A percentile compares a stretch with the other conserved stretches of the same genome.
Conservation (phyloP, 2,113 vertebrate genomes). For the Seriola rivoliana region DNA sequence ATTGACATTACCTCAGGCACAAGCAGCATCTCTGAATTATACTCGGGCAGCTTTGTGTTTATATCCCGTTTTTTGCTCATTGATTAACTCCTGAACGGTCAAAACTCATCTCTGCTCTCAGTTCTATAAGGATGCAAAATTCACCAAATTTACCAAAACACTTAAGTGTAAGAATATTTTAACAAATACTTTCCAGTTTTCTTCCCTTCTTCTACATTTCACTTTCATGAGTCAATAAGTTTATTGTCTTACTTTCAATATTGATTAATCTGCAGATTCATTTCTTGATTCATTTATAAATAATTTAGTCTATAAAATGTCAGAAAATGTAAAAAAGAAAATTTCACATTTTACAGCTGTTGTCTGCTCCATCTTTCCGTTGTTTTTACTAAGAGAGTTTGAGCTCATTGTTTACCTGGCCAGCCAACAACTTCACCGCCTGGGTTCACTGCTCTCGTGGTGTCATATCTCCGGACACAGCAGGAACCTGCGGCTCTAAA, state of each 20-base stretch:
- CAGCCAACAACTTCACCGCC: too few species aligned
- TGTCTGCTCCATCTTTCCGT: too few species aligned
- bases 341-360: too few species aligned
- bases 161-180: neutral
- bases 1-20: constrained; percentile 59
- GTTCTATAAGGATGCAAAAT: neutral
- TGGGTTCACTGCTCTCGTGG: too few species aligned
- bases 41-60: constrained; percentile 19
- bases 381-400: too few species aligned
- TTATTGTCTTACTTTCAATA: neutral
- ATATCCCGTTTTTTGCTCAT: constrained; percentile 12
- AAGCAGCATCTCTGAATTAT: constrained; percentile 22
- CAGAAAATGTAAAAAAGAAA: too few species aligned
- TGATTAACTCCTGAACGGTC: constrained; percentile 1
- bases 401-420: too few species aligned
- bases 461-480: too few species aligned
- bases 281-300: neutral
- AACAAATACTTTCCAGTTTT: neutral
- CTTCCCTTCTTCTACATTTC: neutral
- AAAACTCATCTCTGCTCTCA: neutral
- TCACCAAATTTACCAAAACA: neutral
- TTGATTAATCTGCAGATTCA: neutral
- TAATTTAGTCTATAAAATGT: neutral
- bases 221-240: neutral
- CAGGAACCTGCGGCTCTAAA: too few species aligned